A percentile compares a stretch with the other conserved stretches of the same genome.
Conservation (phyloP, 2,113 vertebrate genomes). For the Riparia riparia region DNA sequence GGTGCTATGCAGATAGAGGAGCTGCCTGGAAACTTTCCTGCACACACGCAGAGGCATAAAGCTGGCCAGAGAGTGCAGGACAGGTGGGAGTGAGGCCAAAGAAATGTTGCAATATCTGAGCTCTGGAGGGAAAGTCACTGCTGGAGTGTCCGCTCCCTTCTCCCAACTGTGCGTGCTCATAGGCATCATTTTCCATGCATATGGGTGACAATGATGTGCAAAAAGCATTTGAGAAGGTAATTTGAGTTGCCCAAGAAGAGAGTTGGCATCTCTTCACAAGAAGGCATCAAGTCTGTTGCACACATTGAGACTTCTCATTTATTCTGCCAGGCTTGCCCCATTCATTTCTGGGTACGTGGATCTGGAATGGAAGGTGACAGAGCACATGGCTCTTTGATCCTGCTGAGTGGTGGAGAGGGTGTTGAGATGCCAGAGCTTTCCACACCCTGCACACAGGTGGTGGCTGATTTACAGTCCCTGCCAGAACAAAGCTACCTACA, state of each 20-base stretch:
- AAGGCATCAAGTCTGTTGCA: not conserved
- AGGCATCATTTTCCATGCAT: not conserved
- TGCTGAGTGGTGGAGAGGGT: not conserved
- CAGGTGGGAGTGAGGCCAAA: not conserved
- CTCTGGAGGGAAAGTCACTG: not conserved
- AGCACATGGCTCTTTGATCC: not conserved
- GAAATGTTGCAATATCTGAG: not conserved
- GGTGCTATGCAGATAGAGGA: not conserved
- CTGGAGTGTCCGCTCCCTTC: not conserved
- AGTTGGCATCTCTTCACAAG: not conserved
- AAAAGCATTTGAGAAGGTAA: not conserved
- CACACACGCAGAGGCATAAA: not conserved
- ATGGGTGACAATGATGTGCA: not conserved
- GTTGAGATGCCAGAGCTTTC: not conserved
- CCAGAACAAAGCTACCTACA: not conserved
- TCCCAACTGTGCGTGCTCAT: not conserved
- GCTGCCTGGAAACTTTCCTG: not conserved
- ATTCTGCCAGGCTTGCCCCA: not conserved
- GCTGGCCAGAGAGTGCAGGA: not conserved
- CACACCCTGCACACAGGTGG: not conserved
- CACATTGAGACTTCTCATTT: accelerated
- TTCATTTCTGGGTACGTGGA: not conserved
- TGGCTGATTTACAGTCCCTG: not conserved
- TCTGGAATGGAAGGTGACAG: not conserved
- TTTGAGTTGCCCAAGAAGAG: not conserved